Conservation (phyloP, 35 echinoderm and acorn worm species). For the Lytechinus variegatus region DNA sequence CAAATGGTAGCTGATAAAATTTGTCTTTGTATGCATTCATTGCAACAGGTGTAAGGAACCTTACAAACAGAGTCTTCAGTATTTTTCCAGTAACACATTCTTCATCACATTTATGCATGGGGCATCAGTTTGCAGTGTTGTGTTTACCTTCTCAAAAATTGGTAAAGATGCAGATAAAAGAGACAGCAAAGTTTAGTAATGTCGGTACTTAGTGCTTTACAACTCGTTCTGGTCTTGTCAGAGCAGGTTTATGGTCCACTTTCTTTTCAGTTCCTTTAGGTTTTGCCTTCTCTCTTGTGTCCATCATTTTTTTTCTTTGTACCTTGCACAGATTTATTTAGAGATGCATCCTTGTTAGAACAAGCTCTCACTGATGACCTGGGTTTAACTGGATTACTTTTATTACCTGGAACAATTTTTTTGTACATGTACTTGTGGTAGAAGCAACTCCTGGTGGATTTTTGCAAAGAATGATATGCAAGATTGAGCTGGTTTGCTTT, state of each 20-base stretch:
- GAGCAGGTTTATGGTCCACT: neutral
- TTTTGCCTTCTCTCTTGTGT: too few species aligned
- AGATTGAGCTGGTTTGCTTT: conserved; percentile 35
- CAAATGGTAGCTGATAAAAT: conserved; percentile 19
- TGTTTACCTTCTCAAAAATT: too few species aligned
- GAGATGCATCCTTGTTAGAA: neutral
- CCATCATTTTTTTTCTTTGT: neutral
- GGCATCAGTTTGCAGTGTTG: too few species aligned
- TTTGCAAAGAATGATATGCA: neutral
- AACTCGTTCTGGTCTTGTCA: conserved; percentile 26
- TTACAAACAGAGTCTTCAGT: too few species aligned
- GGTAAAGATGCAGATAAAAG: neutral
- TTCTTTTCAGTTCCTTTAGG: conserved; percentile 4
- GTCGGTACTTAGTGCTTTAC: neutral
- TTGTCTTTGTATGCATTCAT: too few species aligned
- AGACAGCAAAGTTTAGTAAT: conserved; percentile 39
- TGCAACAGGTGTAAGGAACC: too few species aligned
- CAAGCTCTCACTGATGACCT: neutral
- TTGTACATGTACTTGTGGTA: neutral
- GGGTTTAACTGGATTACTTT: neutral
- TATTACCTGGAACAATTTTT: neutral
- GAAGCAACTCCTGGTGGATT: neutral
- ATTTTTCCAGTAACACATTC: too few species aligned
- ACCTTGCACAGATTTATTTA: conserved; percentile 21
- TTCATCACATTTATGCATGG: too few species aligned